phyloP scores from a whole-genome alignment of 2,113 vertebrate genomes.

The Castor canadensis region DNA sequence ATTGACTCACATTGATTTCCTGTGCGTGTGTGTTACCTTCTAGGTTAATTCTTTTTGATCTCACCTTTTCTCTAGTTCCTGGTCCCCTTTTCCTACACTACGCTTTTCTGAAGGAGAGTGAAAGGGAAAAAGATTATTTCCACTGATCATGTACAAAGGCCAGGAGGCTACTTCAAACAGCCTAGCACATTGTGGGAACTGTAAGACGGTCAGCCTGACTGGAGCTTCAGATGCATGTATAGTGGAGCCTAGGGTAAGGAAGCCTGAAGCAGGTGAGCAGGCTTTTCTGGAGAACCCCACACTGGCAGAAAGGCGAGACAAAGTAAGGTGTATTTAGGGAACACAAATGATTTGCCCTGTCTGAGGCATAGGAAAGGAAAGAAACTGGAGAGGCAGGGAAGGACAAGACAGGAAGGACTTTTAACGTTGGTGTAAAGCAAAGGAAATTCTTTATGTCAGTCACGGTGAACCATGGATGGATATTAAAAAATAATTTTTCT shows the following conservation, averaged over 20 bases:
- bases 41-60: too few relatives aligned
- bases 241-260: neutral
- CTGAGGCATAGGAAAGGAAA: neutral
- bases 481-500: neutral
- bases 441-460: neutral
- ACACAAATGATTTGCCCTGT: neutral
- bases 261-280: too few relatives aligned
- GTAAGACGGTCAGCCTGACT: neutral
- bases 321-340: neutral
- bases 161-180: neutral
- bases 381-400: neutral
- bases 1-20: too few relatives aligned
- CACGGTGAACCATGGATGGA: neutral
- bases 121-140: neutral
- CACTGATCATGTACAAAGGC: neutral
- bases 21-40: too few relatives aligned
- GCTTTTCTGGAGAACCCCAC: neutral
- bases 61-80: too few relatives aligned
- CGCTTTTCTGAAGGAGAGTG: neutral
- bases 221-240: neutral
- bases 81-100: too few relatives aligned
- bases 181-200: neutral
- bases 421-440: neutral
- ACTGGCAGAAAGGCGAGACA: neutral
- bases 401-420: neutral